These are phyloP conservation scores for Brachyalestes nurse DNA, from an alignment of 2,797 vertebrate species.

Conservation along the genomic window DNA sequence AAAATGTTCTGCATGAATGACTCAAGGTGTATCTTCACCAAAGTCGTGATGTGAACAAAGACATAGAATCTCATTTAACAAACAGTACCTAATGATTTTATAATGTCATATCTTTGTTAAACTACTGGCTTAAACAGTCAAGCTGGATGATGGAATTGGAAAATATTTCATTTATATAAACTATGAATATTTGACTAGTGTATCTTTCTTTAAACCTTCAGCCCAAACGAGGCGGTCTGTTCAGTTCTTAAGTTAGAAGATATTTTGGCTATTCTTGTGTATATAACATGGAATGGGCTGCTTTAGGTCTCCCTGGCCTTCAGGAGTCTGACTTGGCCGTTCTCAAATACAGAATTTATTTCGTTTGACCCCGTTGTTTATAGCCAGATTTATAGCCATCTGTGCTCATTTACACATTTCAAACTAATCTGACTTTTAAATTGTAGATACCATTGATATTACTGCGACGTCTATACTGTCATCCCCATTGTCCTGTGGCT, in stretches of 20 bases:
- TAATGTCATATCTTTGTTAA: neutral
- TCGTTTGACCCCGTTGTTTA: neutral
- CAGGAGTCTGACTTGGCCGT: too few species aligned
- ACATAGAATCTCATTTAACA: neutral
- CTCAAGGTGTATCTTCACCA: neutral
- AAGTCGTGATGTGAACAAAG: neutral
- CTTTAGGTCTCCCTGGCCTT: neutral
- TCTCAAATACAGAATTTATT: neutral
- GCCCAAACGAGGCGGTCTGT: neutral
- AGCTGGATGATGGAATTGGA: neutral
- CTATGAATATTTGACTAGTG: too few species aligned
- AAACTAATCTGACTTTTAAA: too few species aligned
- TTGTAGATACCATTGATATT: too few species aligned
- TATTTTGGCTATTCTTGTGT: too few species aligned
- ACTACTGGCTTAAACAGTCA: neutral
- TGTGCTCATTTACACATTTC: too few species aligned
- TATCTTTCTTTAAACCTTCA: too few species aligned
- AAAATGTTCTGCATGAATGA: neutral
- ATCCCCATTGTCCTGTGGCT: neutral
- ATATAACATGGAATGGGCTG: neutral
- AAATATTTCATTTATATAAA: too few species aligned
- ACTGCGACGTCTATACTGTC: neutral
- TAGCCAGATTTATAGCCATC: too few species aligned
- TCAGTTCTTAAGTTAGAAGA: too few species aligned
- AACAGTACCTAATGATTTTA: neutral